A percentile compares a stretch with the other conserved stretches of the same genome.
phyloP scores from a whole-genome alignment of 2,797 vertebrate genomes.

The Phyllotis vaccarum region DNA sequence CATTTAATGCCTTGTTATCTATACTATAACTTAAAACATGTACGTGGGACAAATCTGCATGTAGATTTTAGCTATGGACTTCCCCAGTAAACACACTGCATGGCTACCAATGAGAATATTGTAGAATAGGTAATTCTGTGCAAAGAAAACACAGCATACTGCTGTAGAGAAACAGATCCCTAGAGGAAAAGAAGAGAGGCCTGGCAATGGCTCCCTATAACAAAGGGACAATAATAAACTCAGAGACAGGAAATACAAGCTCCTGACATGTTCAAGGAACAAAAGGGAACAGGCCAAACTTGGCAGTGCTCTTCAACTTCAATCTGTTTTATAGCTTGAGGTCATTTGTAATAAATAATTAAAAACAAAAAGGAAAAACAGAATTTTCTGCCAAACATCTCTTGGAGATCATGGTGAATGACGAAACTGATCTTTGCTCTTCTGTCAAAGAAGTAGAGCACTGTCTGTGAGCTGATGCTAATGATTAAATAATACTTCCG shows the following conservation, averaged over 20 bases:
- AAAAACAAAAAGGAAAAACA: neutral
- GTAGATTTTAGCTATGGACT: too few relatives aligned
- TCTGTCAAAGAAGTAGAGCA: neutral
- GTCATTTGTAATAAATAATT: neutral
- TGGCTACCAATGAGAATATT: too few relatives aligned
- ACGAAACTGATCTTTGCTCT: neutral
- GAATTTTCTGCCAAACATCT: neutral
- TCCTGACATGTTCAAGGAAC: too few relatives aligned
- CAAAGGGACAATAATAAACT: neutral
- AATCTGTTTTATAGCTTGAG: neutral
- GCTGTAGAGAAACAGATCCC: too few relatives aligned
- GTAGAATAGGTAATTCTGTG: neutral
- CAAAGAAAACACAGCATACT: too few relatives aligned
- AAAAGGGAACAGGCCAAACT: neutral
- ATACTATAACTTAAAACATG: neutral
- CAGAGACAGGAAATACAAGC: neutral
- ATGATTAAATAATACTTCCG: neutral
- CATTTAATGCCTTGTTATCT: neutral
- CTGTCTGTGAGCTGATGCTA: neutral
- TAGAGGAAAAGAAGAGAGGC: neutral
- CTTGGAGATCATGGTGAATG: neutral
- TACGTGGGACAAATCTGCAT: too few relatives aligned
- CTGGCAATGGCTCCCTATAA: accelerated
- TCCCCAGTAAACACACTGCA: neutral
- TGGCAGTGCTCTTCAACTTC: neutral